Evolutionary conservation across 2,797 vertebrate genomes (phyloP).

Genomic region (Ciconia nigra): DNA sequence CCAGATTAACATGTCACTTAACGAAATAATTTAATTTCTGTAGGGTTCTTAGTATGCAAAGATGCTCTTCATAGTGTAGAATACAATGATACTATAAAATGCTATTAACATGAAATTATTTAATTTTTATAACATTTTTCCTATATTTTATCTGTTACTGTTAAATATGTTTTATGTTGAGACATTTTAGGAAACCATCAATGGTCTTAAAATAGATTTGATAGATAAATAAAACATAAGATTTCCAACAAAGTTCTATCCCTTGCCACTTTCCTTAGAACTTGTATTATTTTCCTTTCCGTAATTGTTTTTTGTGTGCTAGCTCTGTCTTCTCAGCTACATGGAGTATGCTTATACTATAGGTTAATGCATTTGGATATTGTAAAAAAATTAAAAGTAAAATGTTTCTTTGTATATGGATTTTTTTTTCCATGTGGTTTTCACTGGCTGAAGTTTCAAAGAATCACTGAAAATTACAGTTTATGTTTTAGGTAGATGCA

Average conservation of each 20-base stretch:
- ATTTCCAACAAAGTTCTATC: neutral
- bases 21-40: neutral
- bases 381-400: neutral
- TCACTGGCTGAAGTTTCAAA: neutral
- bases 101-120: neutral
- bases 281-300: neutral
- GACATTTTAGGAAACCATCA: neutral
- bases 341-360: neutral
- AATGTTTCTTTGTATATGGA: neutral
- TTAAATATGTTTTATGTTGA: neutral
- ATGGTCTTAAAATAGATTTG: neutral
- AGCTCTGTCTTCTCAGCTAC: neutral
- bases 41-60: neutral
- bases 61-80: neutral
- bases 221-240: neutral
- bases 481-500: neutral
- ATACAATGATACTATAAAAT: neutral
- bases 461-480: neutral
- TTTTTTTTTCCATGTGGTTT: neutral
- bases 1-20: neutral
- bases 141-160: neutral
- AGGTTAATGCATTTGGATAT: neutral
- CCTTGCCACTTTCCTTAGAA: neutral
- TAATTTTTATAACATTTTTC: neutral
- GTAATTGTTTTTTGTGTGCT: neutral